Conservation (phyloP, 2,888 invertebrate species). For the Camponotus fellah region DNA sequence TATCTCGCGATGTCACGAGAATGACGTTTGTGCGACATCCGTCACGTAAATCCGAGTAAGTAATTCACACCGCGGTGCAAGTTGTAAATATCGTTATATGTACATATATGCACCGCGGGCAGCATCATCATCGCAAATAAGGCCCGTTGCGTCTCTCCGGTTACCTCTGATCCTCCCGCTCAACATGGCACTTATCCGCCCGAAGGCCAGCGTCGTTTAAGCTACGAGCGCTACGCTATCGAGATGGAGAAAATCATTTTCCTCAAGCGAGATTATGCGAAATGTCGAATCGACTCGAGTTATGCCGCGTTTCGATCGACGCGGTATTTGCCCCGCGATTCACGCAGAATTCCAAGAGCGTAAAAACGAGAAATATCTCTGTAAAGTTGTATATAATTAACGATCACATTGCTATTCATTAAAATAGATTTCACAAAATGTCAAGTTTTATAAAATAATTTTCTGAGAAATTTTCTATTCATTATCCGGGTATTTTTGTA, state of each 20-base stretch:
- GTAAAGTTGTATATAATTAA: background rate
- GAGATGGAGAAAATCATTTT: conserved; percentile 29
- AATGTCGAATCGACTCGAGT: conserved; percentile 33
- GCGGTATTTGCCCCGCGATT: background rate
- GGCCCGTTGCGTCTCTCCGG: background rate
- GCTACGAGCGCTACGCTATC: conserved; percentile 5
- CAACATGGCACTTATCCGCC: background rate
- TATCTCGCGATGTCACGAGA: background rate
- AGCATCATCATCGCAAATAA: conserved; percentile 31
- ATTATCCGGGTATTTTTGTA: background rate
- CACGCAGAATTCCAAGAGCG: background rate
- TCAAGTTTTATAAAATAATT: background rate
- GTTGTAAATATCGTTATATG: conserved; percentile 42
- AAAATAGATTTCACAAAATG: background rate
- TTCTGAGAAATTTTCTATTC: background rate
- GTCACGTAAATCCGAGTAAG: background rate
- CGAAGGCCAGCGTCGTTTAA: conserved; percentile 35
- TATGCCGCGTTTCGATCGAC: background rate
- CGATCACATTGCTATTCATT: background rate
- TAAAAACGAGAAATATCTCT: background rate
- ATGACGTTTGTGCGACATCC: background rate
- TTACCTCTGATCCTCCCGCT: conserved; percentile 22
- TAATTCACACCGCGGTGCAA: conserved; percentile 45
- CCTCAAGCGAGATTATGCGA: conserved; percentile 31
- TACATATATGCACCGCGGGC: background rate